phyloP scores from a whole-genome alignment of 2,113 vertebrate species.

The Stegastes partitus region DNA sequence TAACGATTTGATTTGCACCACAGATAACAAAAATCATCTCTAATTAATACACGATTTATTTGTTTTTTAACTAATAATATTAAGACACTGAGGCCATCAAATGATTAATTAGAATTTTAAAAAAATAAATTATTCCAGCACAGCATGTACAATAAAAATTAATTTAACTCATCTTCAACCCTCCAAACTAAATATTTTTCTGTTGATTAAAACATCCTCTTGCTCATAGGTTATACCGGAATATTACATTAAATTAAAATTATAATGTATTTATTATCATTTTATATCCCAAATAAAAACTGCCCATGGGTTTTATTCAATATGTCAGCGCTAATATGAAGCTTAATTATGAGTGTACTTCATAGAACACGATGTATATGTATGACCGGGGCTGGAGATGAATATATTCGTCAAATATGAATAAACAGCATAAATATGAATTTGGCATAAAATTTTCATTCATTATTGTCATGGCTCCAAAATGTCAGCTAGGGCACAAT shows the following conservation, averaged over 20 bases:
- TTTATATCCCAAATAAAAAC: conserved; percentile 36
- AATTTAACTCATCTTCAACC: not conserved
- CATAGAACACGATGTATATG: conserved; percentile 77
- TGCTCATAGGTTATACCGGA: not conserved
- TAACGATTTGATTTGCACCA: too few relatives aligned
- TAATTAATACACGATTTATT: too few relatives aligned
- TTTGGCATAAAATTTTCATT: conserved; percentile 77
- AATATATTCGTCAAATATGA: conserved; percentile 78
- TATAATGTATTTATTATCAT: conserved; percentile 36
- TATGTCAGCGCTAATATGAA: conserved; percentile 70
- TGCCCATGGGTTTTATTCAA: conserved; percentile 70
- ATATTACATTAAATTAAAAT: conserved; percentile 23
- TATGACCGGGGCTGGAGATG: conserved; percentile 64
- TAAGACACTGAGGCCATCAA: too few relatives aligned
- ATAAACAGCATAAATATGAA: conserved; percentile 78
- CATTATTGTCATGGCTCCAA: conserved; percentile 73
- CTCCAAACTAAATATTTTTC: not conserved
- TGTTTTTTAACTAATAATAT: too few relatives aligned
- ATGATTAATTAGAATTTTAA: too few relatives aligned
- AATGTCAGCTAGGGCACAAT: conserved; percentile 73
- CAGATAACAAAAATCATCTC: too few relatives aligned
- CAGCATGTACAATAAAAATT: not conserved
- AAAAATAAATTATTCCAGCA: not conserved
- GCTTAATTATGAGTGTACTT: conserved; percentile 67
- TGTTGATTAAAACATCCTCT: conserved; percentile 1